A percentile compares a stretch with the other conserved stretches of the same genome.
These are phyloP conservation scores for Drosophila helvetica DNA, from an alignment of 2,888 invertebrate species.

Conservation along the genomic window DNA sequence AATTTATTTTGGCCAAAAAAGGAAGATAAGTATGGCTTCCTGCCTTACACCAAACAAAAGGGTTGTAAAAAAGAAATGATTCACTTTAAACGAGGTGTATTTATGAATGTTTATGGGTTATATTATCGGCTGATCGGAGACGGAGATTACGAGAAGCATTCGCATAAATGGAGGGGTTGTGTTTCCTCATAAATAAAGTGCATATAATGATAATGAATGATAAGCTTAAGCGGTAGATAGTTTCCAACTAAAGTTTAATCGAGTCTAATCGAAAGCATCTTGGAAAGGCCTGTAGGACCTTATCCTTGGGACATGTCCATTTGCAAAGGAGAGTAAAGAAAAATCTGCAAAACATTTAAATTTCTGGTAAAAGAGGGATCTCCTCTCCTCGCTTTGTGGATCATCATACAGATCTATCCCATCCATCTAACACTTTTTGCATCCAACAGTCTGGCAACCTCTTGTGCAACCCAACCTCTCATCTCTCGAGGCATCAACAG, in stretches of 20 bases:
- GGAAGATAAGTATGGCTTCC: conserved; percentile 32
- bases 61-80: conserved; percentile 26
- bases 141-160: neutral
- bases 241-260: neutral
- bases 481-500: conserved; percentile 12
- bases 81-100: conserved; percentile 1
- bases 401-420: neutral
- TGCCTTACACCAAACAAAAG: conserved; percentile 1
- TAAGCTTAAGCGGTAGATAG: too few relatives aligned
- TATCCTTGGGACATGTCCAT: too few relatives aligned
- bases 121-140: neutral
- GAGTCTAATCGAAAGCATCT: neutral
- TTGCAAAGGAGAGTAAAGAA: too few relatives aligned
- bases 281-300: neutral
- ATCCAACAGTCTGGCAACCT: conserved; percentile 62
- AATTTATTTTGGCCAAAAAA: conserved; percentile 12
- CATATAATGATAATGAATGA: too few relatives aligned
- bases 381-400: neutral
- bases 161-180: conserved; percentile 5
- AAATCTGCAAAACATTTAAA: too few relatives aligned
- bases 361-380: neutral
- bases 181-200: neutral
- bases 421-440: conserved; percentile 18
- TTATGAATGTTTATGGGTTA: neutral
- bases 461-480: conserved; percentile 11